A percentile compares a stretch with the other conserved stretches of the same genome.
Evolutionary conservation across 2,113 vertebrate genomes (phyloP).

Genomic region (Melierax canorus): DNA sequence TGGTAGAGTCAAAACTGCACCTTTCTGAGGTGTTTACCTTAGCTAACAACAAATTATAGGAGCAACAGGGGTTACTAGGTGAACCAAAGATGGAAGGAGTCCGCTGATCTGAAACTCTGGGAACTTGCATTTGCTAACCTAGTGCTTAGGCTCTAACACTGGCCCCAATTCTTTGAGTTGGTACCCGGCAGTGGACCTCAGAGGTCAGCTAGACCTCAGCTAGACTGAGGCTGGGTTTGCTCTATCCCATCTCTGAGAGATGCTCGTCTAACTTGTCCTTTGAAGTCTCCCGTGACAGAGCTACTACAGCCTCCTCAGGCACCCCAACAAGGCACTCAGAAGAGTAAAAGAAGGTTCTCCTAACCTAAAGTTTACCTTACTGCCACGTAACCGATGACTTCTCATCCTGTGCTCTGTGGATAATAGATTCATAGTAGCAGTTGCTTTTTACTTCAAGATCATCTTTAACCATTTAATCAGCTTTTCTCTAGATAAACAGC

Average conservation of each 20-base stretch:
- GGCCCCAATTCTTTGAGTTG: not conserved
- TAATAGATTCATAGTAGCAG: not conserved
- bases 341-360: not conserved
- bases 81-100: not conserved
- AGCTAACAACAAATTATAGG: not conserved
- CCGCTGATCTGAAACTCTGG: not conserved
- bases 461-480: not conserved
- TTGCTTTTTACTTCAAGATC: not conserved
- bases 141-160: not conserved
- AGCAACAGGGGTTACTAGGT: not conserved
- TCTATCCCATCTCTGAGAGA: not conserved
- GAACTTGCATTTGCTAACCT: not conserved
- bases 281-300: not conserved
- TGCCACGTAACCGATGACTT: not conserved
- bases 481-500: not conserved
- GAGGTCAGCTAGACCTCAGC: not conserved
- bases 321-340: not conserved
- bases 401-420: not conserved
- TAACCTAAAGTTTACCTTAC: not conserved
- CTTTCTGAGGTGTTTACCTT: not conserved
- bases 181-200: not conserved
- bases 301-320: not conserved
- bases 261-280: not conserved
- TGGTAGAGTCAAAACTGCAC: not conserved
- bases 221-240: rapidly evolving